Percentiles rank a stretch among this genome's conserved stretches.
phyloP scores from a whole-genome alignment of 2,113 vertebrate genomes.

The Eulacestoma nigropectus region DNA sequence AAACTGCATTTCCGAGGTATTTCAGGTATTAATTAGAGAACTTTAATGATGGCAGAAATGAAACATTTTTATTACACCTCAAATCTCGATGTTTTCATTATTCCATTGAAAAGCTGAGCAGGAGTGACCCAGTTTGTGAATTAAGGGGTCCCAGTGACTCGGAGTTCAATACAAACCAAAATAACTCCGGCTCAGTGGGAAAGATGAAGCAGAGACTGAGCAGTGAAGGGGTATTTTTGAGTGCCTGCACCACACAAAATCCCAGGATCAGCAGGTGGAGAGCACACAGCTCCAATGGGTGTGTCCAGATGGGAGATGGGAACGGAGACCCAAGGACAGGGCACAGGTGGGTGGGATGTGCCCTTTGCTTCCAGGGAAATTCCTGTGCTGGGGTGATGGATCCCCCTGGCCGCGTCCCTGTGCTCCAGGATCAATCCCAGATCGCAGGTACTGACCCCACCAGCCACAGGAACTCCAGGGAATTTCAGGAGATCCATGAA shows the following conservation, averaged over 20 bases:
- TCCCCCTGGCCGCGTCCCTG: background rate
- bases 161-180: background rate
- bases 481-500: background rate
- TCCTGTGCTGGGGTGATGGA: accelerated
- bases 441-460: background rate
- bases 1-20: background rate
- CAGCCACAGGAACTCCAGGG: background rate
- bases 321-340: background rate
- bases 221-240: accelerated
- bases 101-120: background rate
- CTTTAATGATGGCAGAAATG: accelerated
- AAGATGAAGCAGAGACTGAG: background rate
- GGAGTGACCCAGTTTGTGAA: background rate
- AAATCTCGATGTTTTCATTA: background rate
- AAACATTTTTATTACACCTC: background rate
- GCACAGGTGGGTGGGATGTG: accelerated
- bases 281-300: background rate
- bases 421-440: background rate
- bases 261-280: background rate
- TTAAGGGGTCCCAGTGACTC: too few relatives aligned
- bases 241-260: background rate
- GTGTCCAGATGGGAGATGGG: background rate
- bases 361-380: background rate
- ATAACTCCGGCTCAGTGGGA: background rate
- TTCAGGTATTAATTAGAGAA: background rate